Conservation (phyloP, 2,797 vertebrate genomes). For the Tenualosa ilisha region DNA sequence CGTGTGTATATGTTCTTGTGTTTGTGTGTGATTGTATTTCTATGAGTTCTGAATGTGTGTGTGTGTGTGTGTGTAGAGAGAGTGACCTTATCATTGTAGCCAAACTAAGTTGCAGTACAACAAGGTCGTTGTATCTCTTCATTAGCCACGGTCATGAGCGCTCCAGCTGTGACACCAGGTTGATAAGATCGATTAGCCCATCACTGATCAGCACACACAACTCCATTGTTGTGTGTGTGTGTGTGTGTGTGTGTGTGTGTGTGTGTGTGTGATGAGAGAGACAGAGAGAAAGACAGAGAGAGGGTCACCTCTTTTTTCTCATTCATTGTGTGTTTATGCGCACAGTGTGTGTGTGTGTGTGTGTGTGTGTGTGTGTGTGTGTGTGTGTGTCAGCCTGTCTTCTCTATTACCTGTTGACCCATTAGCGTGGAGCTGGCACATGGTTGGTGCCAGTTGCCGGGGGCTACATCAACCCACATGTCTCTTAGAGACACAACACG, state of each 20-base stretch:
- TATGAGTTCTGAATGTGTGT: too few species aligned
- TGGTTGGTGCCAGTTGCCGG: conserved; percentile 18
- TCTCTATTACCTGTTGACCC: neutral
- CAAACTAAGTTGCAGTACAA: too few species aligned
- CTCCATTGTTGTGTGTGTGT: neutral
- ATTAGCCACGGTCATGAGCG: neutral
- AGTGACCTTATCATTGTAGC: too few species aligned
- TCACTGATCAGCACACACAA: too few species aligned
- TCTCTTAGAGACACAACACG: neutral
- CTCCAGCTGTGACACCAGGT: neutral
- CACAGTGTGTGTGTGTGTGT: neutral
- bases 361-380: neutral
- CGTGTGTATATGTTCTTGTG: neutral
- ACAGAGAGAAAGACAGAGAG: too few species aligned
- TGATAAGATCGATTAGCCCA: too few species aligned
- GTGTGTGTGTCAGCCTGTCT: neutral
- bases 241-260: neutral
- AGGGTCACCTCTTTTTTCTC: too few species aligned
- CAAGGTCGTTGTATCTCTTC: neutral
- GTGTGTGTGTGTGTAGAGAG: too few species aligned
- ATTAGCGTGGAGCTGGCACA: conserved; percentile 17
- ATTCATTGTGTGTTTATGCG: too few species aligned
- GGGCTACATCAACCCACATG: neutral
- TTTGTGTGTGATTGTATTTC: too few species aligned
- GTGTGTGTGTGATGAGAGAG: too few species aligned